phyloP scores from a whole-genome alignment of 2,888 invertebrate species.

The Eristalis intricaria region DNA sequence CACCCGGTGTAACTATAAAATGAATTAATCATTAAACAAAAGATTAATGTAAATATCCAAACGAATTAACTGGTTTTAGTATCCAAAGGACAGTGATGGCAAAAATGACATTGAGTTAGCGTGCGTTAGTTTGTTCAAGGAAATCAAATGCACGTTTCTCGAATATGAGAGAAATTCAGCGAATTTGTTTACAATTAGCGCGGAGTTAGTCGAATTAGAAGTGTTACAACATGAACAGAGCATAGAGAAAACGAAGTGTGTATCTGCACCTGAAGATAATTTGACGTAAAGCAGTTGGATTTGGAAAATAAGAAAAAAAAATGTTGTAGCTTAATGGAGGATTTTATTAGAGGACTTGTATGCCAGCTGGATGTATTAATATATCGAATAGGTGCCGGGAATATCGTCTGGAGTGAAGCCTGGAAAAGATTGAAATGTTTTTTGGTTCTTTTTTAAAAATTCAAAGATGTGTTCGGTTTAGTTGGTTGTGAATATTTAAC shows the following conservation, averaged over 20 bases:
- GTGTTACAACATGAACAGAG: not conserved
- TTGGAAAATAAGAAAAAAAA: slow-evolving; percentile 26
- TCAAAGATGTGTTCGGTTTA: not conserved
- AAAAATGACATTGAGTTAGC: not conserved
- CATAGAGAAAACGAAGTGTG: not conserved
- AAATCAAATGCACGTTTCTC: not conserved
- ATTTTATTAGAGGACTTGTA: slow-evolving; percentile 40
- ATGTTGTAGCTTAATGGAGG: slow-evolving; percentile 28
- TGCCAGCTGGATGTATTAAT: slow-evolving; percentile 67
- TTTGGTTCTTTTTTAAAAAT: slow-evolving; percentile 39
- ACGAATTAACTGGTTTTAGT: slow-evolving; percentile 1
- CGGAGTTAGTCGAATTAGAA: not conserved
- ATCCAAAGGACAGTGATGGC: not conserved
- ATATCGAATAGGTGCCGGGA: slow-evolving; percentile 78
- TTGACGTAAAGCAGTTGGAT: slow-evolving; percentile 54
- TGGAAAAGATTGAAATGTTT: slow-evolving; percentile 76
- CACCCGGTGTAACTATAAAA: slow-evolving; percentile 70
- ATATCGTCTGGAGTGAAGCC: slow-evolving; percentile 80
- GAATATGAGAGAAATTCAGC: not conserved
- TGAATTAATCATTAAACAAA: slow-evolving; percentile 47
- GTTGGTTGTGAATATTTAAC: not conserved
- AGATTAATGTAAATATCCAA: slow-evolving; percentile 36
- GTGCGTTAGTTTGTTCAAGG: not conserved
- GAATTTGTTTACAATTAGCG: not conserved
- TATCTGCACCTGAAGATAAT: slow-evolving; percentile 60